A percentile compares a stretch with the other conserved stretches of the same genome.
These are phyloP conservation scores for Pocota personata DNA, from an alignment of 2,888 invertebrate species.

Conservation along the genomic window DNA sequence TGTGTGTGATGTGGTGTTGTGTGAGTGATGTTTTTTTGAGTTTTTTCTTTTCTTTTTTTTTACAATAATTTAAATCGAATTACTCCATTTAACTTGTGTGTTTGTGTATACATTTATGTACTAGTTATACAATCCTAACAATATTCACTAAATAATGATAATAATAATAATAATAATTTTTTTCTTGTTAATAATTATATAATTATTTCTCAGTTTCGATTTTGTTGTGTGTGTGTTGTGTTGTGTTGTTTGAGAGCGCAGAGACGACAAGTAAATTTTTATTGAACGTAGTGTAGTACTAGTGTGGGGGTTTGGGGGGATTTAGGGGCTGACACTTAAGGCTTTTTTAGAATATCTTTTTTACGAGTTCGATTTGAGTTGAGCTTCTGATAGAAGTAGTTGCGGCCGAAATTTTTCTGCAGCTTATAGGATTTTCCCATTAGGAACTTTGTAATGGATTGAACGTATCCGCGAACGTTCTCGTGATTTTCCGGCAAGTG, in stretches of 20 bases:
- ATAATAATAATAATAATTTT: conserved; percentile 48
- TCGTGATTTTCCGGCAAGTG: conserved; percentile 81
- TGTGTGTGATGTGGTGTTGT: conserved; percentile 33
- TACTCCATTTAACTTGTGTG: conserved; percentile 48
- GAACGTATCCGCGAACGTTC: conserved; percentile 79
- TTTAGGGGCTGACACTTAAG: conserved; percentile 64
- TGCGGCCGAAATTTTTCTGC: conserved; percentile 81
- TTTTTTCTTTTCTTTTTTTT: conserved; percentile 29
- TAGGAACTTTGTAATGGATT: conserved; percentile 82
- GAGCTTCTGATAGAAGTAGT: conserved; percentile 81
- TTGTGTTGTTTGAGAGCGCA: conserved; percentile 23
- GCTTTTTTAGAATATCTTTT: conserved; percentile 78
- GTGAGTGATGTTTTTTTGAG: conserved; percentile 32
- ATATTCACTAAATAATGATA: conserved; percentile 58
- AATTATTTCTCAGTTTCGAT: conserved; percentile 56
- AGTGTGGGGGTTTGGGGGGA: too few species aligned
- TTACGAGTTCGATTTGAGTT: conserved; percentile 80
- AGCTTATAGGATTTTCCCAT: conserved; percentile 82
- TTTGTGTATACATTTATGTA: conserved; percentile 49
- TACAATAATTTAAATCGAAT: conserved; percentile 62
- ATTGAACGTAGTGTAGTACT: conserved; percentile 12
- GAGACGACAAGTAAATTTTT: conserved; percentile 31
- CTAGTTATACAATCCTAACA: conserved; percentile 55
- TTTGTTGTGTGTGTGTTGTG: neutral
- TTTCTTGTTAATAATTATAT: conserved; percentile 44